phyloP scores from a whole-genome alignment of 2,888 invertebrate genomes.

The Lasioglossum marginatum region DNA sequence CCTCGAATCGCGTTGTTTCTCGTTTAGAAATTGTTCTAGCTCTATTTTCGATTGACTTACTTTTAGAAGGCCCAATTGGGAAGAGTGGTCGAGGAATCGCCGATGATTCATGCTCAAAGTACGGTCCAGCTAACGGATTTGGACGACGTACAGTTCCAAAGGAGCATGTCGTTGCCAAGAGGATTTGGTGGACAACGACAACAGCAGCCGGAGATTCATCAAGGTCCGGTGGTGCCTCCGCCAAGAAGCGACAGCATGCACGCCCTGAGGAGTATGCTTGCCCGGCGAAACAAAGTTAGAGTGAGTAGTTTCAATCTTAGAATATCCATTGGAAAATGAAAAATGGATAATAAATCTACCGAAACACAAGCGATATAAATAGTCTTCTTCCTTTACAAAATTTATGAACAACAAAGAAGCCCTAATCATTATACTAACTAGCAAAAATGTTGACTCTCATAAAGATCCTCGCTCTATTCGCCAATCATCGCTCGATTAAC shows the following conservation, averaged over 20 bases:
- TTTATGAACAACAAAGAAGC: neutral
- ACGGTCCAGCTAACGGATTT: constrained; percentile 78
- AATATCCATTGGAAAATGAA: neutral
- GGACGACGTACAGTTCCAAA: constrained; percentile 82
- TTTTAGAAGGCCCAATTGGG: constrained; percentile 77
- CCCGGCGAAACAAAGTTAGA: constrained; percentile 80
- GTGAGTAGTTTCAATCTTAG: constrained; percentile 71
- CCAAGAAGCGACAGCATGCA: constrained; percentile 84
- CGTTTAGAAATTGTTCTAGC: neutral
- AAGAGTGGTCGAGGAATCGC: constrained; percentile 77
- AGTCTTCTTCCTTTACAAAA: neutral
- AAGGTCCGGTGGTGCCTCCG: constrained; percentile 81
- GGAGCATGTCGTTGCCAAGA: constrained; percentile 84
- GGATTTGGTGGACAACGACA: constrained; percentile 83
- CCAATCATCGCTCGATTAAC: neutral
- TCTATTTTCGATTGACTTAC: constrained; percentile 32
- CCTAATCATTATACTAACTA: neutral
- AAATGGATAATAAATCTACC: neutral
- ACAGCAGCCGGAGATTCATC: constrained; percentile 70
- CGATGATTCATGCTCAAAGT: constrained; percentile 78
- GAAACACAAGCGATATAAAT: neutral
- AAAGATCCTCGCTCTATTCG: neutral
- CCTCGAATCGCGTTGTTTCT: neutral
- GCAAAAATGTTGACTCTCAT: neutral
- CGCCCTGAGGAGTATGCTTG: constrained; percentile 82